These are phyloP conservation scores for Dermochelys coriacea DNA, from an alignment of 2,797 vertebrate genomes.

Conservation along the genomic window DNA sequence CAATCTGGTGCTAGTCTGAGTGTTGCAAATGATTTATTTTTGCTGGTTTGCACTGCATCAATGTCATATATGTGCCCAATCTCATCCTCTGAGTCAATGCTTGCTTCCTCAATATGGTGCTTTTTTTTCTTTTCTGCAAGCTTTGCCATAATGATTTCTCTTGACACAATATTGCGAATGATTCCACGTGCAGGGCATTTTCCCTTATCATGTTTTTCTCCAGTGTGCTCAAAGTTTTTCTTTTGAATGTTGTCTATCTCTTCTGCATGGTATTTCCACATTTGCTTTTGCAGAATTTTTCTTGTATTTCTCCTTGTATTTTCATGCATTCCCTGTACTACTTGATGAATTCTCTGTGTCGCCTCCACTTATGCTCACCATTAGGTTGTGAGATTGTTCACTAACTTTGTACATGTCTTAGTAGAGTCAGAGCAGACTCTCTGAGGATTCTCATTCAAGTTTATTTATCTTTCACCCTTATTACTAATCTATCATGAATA, in stretches of 20 bases:
- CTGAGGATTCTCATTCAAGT: background rate
- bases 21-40: background rate
- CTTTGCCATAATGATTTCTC: background rate
- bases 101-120: background rate
- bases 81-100: background rate
- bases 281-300: background rate
- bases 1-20: background rate
- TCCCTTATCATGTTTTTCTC: background rate
- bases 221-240: background rate
- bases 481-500: background rate
- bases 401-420: background rate
- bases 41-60: background rate
- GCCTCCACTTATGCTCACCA: background rate
- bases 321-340: background rate
- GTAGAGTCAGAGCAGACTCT: background rate
- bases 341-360: background rate
- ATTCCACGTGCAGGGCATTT: background rate
- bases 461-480: background rate
- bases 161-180: background rate
- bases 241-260: background rate
- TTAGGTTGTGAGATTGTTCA: background rate
- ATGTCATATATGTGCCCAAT: no score
- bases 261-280: background rate
- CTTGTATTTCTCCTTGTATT: background rate
- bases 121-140: background rate